These are phyloP conservation scores for Pseudomyrmex cubaensis DNA, from an alignment of 1,140 invertebrate genomes.

Conservation along the genomic window DNA sequence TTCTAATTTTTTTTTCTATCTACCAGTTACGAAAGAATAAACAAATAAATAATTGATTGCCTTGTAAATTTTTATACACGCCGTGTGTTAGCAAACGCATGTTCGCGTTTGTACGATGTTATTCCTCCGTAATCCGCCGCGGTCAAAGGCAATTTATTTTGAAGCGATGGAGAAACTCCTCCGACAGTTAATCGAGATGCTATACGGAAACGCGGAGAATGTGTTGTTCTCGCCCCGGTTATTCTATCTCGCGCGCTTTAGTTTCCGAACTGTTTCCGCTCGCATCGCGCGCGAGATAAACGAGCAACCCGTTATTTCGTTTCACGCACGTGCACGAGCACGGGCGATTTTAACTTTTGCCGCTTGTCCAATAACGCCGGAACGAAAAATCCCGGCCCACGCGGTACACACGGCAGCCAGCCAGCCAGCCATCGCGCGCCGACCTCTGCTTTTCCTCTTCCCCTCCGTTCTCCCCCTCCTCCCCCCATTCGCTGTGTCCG, in stretches of 20 bases:
- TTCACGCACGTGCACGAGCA: constrained; percentile 35
- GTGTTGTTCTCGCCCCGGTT: constrained; percentile 14
- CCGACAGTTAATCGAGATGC: constrained; percentile 31
- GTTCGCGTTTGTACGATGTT: too few species aligned
- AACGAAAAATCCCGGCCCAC: constrained; percentile 42
- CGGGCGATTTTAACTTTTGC: constrained; percentile 56
- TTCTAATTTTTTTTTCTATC: not conserved
- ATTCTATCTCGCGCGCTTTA: not conserved
- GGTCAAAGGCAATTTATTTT: constrained; percentile 16
- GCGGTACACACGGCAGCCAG: not conserved
- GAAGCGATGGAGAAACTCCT: not conserved
- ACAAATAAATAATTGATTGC: not conserved
- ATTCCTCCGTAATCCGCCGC: too few species aligned
- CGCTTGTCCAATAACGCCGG: constrained; percentile 53
- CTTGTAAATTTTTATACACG: too few species aligned
- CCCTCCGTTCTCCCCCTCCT: too few species aligned
- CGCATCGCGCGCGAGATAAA: constrained; percentile 50
- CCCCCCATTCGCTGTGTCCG: not conserved
- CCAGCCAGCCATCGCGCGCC: too few species aligned
- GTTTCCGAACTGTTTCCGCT: constrained; percentile 19
- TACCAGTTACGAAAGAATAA: not conserved
- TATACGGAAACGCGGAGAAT: not conserved
- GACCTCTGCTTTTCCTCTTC: too few species aligned
- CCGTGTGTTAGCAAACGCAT: too few species aligned
- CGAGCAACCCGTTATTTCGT: constrained; percentile 37